These are phyloP conservation scores for Microctonus brassicae DNA, from an alignment of 2,888 invertebrate genomes.

Conservation along the genomic window DNA sequence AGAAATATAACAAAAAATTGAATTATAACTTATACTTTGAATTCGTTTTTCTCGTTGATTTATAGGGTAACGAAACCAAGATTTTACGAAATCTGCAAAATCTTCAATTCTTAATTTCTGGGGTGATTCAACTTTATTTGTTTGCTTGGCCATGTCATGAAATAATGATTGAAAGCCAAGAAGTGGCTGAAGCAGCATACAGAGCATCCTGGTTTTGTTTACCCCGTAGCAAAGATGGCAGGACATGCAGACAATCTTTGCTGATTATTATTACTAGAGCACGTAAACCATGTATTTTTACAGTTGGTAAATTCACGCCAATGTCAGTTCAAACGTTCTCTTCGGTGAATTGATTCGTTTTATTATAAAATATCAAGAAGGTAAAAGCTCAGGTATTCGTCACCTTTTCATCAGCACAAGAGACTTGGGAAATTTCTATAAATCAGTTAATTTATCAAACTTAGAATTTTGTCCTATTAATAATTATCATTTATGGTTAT, in stretches of 20 bases:
- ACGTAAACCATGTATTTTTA: constrained; percentile 48
- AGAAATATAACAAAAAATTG: not conserved
- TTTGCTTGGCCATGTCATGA: constrained; percentile 48
- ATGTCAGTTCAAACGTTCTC: constrained; percentile 55
- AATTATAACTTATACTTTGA: not conserved
- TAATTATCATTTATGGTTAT: no score
- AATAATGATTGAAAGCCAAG: constrained; percentile 50
- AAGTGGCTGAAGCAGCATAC: constrained; percentile 50
- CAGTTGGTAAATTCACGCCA: constrained; percentile 53
- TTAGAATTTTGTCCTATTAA: no score
- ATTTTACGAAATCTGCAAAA: not conserved
- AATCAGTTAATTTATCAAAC: no score
- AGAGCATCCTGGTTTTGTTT: constrained; percentile 49
- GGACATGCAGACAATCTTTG: constrained; percentile 41
- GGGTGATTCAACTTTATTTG: not conserved
- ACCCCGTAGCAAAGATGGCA: constrained; percentile 39
- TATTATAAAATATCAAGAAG: no score
- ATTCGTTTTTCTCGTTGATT: not conserved
- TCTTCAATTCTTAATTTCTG: not conserved
- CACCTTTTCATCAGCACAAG: no score
- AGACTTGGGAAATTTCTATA: no score
- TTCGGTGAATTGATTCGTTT: no score
- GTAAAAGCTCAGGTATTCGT: no score
- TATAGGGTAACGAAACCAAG: not conserved
- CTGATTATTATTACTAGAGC: constrained; percentile 50